Evolutionary conservation across 2,888 invertebrate genomes (phyloP), one percentile per base, ranked within the genome.

Genomic region (Chrysolina haemoptera): DNA sequence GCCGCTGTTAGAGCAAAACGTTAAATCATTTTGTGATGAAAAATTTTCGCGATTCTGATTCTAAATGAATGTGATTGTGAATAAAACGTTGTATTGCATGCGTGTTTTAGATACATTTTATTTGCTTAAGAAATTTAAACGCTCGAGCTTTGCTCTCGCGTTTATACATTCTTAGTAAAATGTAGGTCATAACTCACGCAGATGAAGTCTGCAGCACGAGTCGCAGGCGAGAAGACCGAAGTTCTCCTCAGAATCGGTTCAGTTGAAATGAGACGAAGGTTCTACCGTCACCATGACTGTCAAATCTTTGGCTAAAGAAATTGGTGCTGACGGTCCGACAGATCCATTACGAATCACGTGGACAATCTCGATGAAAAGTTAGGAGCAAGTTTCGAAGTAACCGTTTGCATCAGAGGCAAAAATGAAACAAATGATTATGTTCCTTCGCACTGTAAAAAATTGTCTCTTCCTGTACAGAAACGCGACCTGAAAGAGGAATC

Each of bases 211-310:
- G n/a, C n/a, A n/a, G n/a, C n/a, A n/a, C n/a, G n/a, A n/a, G n/a
- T n/a, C n/a, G n/a, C n/a, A n/a, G n/a, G n/a, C 16, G 62, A 71
- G 14, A 65, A 66, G 20, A 69, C 22, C 0, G 43, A 65, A 18
- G 35, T 65, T 27, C 55, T 65, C 4, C 20, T 71, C 64, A 18
- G 55, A 22, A 65, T 71, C 27, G 46, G 27, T 18, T 65, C 71
- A 2, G 48, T 66, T 27, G 59, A 41, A 62, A 35, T 71, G 18
- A 41, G 41, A 71, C 22, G 48, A 67, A 67, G 71, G 20, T 14
- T 71, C 48, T n/a, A 71, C 55, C 27, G 46, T 71, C 10, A 71
- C 66, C 4, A 27, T 71, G 62, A 20, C 62, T 8, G 62, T 62
- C 40, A 18, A 18, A 18, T 20, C 20, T 22, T 20, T 66, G 6